Percentiles rank a stretch among this genome's conserved stretches.
Evolutionary conservation across 2,888 invertebrate genomes (phyloP).

Genomic region (Eurois occulta): DNA sequence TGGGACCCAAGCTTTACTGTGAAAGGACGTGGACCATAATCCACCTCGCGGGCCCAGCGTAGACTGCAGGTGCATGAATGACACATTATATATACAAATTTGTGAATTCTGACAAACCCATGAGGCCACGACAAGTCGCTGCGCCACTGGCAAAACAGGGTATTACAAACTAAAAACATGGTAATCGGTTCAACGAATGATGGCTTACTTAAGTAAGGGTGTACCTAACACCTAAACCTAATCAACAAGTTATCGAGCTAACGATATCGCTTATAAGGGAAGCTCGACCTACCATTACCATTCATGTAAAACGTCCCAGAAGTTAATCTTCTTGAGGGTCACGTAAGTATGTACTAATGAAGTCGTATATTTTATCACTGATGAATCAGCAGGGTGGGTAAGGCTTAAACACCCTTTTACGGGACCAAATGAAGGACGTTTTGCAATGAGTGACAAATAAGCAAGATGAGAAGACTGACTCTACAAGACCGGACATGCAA

Average conservation of each 20-base stretch:
- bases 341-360: background rate
- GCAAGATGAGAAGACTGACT: too few relatives aligned
- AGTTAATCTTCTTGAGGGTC: constrained; percentile 15
- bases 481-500: too few relatives aligned
- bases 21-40: background rate
- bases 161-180: background rate
- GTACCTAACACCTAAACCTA: too few relatives aligned
- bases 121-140: background rate
- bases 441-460: too few relatives aligned
- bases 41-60: background rate
- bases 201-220: background rate
- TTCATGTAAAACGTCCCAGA: constrained; percentile 3
- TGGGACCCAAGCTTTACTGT: background rate
- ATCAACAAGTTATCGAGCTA: constrained; percentile 2
- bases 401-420: background rate
- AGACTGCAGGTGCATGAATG: background rate
- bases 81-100: background rate
- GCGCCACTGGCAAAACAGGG: background rate
- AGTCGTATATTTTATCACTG: constrained; percentile 16
- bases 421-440: too few relatives aligned
- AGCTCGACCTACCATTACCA: background rate
- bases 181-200: background rate
- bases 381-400: background rate
- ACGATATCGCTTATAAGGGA: too few relatives aligned
- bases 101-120: background rate